These are phyloP conservation scores for Furnarius figulus DNA, from an alignment of 2,113 vertebrate species.

Conservation along the genomic window DNA sequence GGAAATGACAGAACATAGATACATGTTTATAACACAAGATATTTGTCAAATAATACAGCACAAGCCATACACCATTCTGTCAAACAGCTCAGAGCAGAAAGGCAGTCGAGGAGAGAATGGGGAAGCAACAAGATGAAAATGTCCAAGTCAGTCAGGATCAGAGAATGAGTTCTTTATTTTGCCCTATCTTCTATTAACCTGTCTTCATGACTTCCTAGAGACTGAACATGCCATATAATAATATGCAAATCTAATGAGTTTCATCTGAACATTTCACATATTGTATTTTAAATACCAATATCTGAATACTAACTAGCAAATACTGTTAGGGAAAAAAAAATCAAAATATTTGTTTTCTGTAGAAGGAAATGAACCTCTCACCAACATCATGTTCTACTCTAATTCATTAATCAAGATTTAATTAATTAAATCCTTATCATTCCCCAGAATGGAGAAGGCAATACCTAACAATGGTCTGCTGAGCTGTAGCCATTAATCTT, in stretches of 20 bases:
- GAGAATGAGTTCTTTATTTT: neutral
- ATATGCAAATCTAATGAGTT: neutral
- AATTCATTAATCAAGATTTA: neutral
- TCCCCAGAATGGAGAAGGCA: neutral
- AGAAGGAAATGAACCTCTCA: neutral
- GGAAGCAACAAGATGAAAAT: neutral
- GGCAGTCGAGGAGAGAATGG: neutral
- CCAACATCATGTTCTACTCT: neutral
- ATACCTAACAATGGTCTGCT: neutral
- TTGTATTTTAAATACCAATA: neutral
- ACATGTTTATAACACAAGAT: neutral
- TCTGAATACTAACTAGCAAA: neutral
- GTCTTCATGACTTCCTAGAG: neutral
- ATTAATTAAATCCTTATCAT: slow-evolving; percentile 23
- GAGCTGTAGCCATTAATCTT: neutral
- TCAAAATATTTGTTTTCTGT: neutral
- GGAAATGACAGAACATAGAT: neutral
- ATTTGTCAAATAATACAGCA: neutral
- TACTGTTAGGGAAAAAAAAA: neutral
- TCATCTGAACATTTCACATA: neutral
- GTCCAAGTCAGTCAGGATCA: neutral
- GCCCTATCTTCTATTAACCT: neutral
- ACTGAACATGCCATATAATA: neutral
- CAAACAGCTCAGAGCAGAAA: neutral
- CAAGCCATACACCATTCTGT: neutral